Percentiles rank a stretch among this genome's conserved stretches.
Evolutionary conservation across 2,113 vertebrate species (phyloP).

Genomic region (Halcyon senegalensis): DNA sequence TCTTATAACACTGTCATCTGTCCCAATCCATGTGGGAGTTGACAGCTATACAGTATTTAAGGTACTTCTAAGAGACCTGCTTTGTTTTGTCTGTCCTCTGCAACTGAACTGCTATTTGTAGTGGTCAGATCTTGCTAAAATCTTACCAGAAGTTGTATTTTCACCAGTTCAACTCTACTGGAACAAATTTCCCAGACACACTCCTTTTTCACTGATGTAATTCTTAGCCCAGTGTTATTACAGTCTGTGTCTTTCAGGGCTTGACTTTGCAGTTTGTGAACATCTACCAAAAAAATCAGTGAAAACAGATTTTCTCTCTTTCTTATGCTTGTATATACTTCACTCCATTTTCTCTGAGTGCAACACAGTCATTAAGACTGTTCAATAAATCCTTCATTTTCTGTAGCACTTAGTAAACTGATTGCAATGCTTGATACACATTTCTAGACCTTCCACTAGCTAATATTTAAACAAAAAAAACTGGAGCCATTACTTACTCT

Average conservation of each 20-base stretch:
- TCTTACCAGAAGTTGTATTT: background rate
- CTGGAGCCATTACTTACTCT: background rate
- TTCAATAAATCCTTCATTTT: background rate
- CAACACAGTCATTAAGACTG: background rate
- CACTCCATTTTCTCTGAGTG: background rate
- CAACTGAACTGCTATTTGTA: background rate
- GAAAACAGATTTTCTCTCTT: background rate
- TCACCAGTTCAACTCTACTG: background rate
- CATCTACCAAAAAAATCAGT: background rate
- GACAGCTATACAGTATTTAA: background rate
- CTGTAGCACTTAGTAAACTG: background rate
- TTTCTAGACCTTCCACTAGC: background rate
- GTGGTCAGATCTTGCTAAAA: background rate
- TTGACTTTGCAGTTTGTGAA: rapidly evolving
- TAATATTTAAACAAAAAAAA: constrained; percentile 29
- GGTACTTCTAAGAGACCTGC: background rate
- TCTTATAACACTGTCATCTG: background rate
- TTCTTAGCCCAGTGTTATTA: background rate
- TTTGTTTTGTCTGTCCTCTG: background rate
- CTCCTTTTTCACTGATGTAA: background rate
- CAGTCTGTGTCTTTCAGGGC: background rate
- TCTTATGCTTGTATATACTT: background rate
- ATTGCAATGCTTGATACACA: background rate
- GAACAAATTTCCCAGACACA: background rate
- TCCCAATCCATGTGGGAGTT: background rate